Conservation (phyloP, 2,888 invertebrate species). For the Pilophorus perplexus region DNA sequence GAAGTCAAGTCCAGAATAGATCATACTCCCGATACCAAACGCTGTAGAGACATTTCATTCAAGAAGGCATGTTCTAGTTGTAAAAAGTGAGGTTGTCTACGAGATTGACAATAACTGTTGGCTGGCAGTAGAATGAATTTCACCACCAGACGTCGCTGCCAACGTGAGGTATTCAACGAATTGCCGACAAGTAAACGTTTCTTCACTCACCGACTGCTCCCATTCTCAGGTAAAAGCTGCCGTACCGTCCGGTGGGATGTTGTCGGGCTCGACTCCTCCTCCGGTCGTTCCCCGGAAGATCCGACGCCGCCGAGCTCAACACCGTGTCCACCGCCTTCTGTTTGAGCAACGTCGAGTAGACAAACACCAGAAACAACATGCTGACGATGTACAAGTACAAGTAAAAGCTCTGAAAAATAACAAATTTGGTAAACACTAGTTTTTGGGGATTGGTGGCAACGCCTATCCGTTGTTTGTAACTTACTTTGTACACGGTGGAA, state of each 20-base stretch:
- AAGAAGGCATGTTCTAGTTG: no score
- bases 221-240: conserved; percentile 81
- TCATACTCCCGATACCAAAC: conserved; percentile 60
- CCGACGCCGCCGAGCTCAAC: conserved; percentile 15
- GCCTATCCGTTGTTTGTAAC: not conserved
- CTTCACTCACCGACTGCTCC: conserved; percentile 71
- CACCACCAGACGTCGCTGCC: no score
- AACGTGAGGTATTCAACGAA: no score
- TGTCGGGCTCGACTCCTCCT: not conserved
- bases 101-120: no score
- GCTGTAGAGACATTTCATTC: no score
- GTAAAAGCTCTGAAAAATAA: conserved; percentile 41
- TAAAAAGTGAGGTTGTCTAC: no score
- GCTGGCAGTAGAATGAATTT: no score
- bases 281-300: not conserved
- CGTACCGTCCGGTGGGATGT: conserved; percentile 56
- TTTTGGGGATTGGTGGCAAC: not conserved
- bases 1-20: conserved; percentile 59
- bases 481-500: conserved; percentile 28
- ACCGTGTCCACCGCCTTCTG: conserved; percentile 29
- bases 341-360: conserved; percentile 40
- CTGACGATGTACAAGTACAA: conserved; percentile 42
- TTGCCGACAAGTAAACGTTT: not conserved
- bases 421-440: not conserved
- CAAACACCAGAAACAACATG: conserved; percentile 37